Conservation (phyloP, 2,797 vertebrate species). For the Coilia nasus region DNA sequence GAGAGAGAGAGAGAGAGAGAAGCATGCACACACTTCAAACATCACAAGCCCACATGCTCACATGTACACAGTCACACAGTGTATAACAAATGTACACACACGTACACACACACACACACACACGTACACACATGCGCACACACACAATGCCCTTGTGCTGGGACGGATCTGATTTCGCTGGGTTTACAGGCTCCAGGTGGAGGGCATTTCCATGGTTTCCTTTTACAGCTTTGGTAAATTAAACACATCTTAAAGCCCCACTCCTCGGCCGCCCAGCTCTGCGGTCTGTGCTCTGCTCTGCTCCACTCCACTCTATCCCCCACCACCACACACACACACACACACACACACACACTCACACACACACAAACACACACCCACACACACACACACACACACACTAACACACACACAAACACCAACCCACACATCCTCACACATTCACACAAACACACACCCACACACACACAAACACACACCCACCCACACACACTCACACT, state of each 20-base stretch:
- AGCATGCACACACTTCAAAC: slow-evolving; percentile 6
- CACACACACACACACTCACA: too few species aligned
- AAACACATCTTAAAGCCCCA: slow-evolving; percentile 42
- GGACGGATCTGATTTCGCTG: slow-evolving; percentile 56
- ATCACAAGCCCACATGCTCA: background rate
- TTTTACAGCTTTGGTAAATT: slow-evolving; percentile 45
- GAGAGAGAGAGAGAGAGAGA: slow-evolving; percentile 7
- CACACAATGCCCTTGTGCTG: slow-evolving; percentile 28
- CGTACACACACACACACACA: slow-evolving; percentile 36
- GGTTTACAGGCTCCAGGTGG: slow-evolving; percentile 59
- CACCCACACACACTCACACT: too few species aligned
- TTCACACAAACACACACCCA: too few species aligned
- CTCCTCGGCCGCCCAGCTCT: background rate
- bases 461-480: too few species aligned
- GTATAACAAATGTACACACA: slow-evolving; percentile 9
- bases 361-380: too few species aligned
- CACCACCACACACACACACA: background rate
- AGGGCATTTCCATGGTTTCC: slow-evolving; percentile 52
- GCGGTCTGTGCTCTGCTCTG: slow-evolving; percentile 12
- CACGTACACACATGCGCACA: slow-evolving; percentile 36
- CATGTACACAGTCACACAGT: slow-evolving; percentile 27
- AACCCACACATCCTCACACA: too few species aligned
- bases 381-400: too few species aligned
- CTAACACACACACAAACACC: too few species aligned
- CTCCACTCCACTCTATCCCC: background rate